phyloP scores from a whole-genome alignment of 1,140 invertebrate genomes.

The Chelonus insularis region DNA sequence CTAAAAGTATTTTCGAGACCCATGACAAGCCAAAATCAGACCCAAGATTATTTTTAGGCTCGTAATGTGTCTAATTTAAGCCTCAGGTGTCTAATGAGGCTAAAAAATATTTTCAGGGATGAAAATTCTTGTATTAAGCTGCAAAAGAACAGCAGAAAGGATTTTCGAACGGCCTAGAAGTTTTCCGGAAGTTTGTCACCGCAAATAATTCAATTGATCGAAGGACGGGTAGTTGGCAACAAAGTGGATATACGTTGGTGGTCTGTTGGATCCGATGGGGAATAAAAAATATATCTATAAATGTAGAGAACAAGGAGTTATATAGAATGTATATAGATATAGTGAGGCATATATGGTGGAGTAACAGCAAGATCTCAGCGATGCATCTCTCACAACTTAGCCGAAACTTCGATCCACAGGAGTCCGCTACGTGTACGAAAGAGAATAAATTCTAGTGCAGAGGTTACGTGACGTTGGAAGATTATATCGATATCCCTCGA shows the following conservation, averaged over 20 bases:
- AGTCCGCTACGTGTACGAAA: background rate
- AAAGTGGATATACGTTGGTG: slow-evolving; percentile 4
- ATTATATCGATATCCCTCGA: slow-evolving; percentile 2
- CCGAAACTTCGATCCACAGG: background rate
- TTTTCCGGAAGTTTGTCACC: background rate
- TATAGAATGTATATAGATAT: background rate
- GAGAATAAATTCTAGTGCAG: slow-evolving; percentile 6
- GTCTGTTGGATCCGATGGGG: background rate
- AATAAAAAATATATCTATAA: background rate
- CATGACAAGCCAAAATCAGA: too few species aligned
- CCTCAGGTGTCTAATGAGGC: too few species aligned
- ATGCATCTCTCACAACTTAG: background rate
- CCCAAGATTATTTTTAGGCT: too few species aligned
- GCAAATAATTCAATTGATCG: slow-evolving; percentile 9
- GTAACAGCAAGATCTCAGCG: background rate
- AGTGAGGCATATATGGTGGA: background rate
- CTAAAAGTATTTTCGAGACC: too few species aligned
- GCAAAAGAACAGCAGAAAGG: background rate
- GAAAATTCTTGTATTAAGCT: too few species aligned
- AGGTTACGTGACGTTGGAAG: slow-evolving; percentile 3
- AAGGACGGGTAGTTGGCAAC: background rate
- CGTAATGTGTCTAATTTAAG: too few species aligned
- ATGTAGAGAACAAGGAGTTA: background rate
- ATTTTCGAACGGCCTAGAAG: background rate
- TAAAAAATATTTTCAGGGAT: too few species aligned